A percentile compares a stretch with the other conserved stretches of the same genome.
Evolutionary conservation across 2,888 invertebrate species (phyloP).

Genomic region (Scaptomyza polygonia): DNA sequence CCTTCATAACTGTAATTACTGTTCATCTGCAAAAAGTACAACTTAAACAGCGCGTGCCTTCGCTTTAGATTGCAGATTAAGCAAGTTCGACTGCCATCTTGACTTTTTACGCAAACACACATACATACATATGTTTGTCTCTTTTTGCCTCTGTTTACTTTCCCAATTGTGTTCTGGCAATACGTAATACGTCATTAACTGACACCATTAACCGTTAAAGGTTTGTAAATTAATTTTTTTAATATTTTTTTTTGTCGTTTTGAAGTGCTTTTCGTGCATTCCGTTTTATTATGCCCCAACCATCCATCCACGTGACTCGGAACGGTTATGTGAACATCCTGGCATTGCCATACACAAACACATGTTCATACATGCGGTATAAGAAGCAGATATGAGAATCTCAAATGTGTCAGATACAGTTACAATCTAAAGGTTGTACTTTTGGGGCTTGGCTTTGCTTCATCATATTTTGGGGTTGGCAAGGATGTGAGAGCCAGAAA

Average conservation of each 20-base stretch:
- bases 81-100: conserved; percentile 23
- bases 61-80: conserved; percentile 29
- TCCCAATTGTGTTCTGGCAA: conserved; percentile 12
- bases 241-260: neutral
- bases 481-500: neutral
- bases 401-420: conserved; percentile 26
- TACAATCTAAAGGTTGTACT: conserved; percentile 6
- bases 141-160: conserved; percentile 9
- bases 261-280: conserved; percentile 25
- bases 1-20: neutral
- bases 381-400: conserved; percentile 13
- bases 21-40: conserved; percentile 28
- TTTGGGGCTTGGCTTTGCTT: conserved; percentile 38
- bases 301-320: neutral
- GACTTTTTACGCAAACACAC: neutral
- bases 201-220: conserved; percentile 18
- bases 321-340: conserved; percentile 24
- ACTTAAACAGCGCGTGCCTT: conserved; percentile 34
- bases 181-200: conserved; percentile 40
- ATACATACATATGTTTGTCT: conserved; percentile 1
- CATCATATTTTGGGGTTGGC: neutral
- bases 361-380: neutral
- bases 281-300: neutral
- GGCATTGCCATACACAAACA: conserved; percentile 9
- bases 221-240: neutral